phyloP scores from a whole-genome alignment of 2,797 vertebrate genomes.

The Cryptoprocta ferox region DNA sequence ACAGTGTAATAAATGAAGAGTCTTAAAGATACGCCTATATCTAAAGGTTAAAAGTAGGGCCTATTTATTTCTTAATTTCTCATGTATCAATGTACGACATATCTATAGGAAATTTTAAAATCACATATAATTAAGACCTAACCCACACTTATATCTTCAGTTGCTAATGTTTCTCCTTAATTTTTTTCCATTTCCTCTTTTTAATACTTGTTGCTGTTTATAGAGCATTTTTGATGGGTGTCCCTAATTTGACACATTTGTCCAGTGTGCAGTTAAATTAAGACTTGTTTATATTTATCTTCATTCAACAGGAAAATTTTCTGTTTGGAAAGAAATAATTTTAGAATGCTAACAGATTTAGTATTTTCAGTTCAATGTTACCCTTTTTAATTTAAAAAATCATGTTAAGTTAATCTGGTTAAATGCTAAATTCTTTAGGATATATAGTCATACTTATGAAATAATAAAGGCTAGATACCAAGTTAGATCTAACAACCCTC shows the following conservation, averaged over 20 bases:
- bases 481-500: background rate
- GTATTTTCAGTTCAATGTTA: background rate
- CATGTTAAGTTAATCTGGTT: background rate
- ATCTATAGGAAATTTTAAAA: background rate
- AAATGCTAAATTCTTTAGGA: background rate
- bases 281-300: background rate
- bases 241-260: background rate
- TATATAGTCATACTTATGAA: background rate
- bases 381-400: background rate
- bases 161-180: background rate
- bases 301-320: background rate
- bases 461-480: background rate
- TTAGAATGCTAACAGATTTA: background rate
- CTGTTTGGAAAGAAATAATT: background rate
- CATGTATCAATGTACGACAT: background rate
- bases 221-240: background rate
- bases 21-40: background rate
- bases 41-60: background rate
- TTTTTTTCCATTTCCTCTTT: background rate
- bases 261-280: background rate
- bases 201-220: background rate
- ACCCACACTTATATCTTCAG: background rate
- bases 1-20: background rate
- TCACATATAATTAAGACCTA: background rate
- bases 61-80: background rate